Conservation (phyloP, 2,888 invertebrate genomes). For the Amphimallon solstitiale region DNA sequence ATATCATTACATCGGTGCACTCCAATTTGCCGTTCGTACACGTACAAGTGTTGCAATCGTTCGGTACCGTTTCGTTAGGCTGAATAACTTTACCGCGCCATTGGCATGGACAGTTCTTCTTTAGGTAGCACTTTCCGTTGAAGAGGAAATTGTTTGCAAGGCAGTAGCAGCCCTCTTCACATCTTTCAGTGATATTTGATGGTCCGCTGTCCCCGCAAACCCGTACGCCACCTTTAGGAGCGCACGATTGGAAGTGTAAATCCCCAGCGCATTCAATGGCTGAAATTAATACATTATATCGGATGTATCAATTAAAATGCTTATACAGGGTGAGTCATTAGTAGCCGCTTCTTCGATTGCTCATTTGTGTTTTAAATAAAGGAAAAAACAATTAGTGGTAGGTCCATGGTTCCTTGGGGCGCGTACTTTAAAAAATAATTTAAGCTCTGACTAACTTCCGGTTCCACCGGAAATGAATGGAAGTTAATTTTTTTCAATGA, state of each 20-base stretch:
- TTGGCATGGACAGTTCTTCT: constrained; percentile 67
- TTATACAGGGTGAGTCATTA: too few relatives aligned
- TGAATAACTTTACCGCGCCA: constrained; percentile 81
- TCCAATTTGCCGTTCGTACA: constrained; percentile 79
- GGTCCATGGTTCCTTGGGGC: too few relatives aligned
- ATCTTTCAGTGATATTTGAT: not conserved
- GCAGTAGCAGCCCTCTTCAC: constrained; percentile 26
- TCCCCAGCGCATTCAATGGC: not conserved
- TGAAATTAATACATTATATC: too few relatives aligned
- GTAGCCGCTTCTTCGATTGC: too few relatives aligned
- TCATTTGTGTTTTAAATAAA: too few relatives aligned
- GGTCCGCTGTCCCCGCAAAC: not conserved
- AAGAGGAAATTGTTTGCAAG: not conserved
- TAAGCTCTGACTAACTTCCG: too few relatives aligned
- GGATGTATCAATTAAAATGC: too few relatives aligned
- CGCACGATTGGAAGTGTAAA: constrained; percentile 10
- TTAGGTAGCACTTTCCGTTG: constrained; percentile 10
- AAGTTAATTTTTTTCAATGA: too few relatives aligned
- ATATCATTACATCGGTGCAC: constrained; percentile 65
- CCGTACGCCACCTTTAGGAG: not conserved
- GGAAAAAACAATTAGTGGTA: too few relatives aligned
- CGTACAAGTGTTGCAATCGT: constrained; percentile 81
- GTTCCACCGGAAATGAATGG: too few relatives aligned
- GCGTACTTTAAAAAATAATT: too few relatives aligned
- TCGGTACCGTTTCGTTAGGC: constrained; percentile 75